These are phyloP conservation scores for Megalonaias nervosa DNA, from an alignment of 1,140 invertebrate species.

Conservation along the genomic window DNA sequence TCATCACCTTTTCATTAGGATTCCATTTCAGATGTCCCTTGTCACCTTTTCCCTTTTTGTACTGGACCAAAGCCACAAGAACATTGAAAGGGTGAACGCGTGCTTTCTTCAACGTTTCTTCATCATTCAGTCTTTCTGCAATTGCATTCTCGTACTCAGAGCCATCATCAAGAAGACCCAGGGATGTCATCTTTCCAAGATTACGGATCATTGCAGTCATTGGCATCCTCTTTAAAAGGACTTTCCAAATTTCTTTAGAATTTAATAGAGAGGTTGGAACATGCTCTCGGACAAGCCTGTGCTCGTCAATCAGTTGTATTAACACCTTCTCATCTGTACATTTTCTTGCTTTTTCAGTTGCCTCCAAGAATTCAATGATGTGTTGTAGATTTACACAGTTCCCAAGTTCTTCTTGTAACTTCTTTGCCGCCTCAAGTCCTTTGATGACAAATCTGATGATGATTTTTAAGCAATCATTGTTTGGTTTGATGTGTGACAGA, in stretches of 20 bases:
- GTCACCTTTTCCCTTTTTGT: constrained; percentile 75
- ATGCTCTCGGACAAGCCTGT: constrained; percentile 78
- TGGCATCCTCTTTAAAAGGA: constrained; percentile 76
- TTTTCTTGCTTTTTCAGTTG: constrained; percentile 76
- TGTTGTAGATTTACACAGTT: constrained; percentile 55
- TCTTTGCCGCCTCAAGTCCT: constrained; percentile 71
- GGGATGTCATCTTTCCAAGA: constrained; percentile 78
- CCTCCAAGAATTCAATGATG: constrained; percentile 76
- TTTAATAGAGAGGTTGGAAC: constrained; percentile 79
- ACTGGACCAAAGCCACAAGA: constrained; percentile 75
- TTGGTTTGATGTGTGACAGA: constrained; percentile 76
- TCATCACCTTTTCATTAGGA: constrained; percentile 49
- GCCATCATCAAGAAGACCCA: constrained; percentile 74
- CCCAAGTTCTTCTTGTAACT: constrained; percentile 36
- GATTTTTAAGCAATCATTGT: constrained; percentile 36
- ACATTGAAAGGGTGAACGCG: constrained; percentile 77
- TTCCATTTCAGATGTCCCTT: constrained; percentile 69
- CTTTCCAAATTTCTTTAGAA: constrained; percentile 78
- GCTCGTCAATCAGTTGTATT: constrained; percentile 71
- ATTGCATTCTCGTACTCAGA: constrained; percentile 40
- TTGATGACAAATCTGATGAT: constrained; percentile 56
- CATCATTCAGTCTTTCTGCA: constrained; percentile 42
- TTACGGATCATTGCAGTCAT: constrained; percentile 76
- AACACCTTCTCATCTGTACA: constrained; percentile 75
- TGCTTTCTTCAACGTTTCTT: constrained; percentile 70